Conservation (phyloP, 2,888 invertebrate species). For the Eupithecia insigniata region DNA sequence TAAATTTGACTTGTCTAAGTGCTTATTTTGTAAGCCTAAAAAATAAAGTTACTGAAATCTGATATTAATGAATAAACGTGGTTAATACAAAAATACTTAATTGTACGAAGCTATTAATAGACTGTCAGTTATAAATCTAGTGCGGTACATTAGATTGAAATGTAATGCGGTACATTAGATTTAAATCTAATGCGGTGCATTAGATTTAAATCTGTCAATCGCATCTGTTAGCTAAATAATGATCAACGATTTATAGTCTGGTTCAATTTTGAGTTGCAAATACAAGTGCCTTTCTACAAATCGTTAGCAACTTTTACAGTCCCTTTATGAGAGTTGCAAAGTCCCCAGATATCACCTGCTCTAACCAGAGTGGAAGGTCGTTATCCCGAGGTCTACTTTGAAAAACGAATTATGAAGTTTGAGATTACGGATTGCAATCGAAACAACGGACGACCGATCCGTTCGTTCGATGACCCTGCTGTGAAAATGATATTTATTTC, state of each 20-base stretch:
- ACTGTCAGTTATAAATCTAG: background rate
- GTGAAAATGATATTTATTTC: too few relatives aligned
- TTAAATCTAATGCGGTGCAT: background rate
- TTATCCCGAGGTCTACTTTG: background rate
- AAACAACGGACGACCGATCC: background rate
- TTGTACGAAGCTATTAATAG: background rate
- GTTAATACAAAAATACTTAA: background rate
- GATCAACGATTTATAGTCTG: background rate
- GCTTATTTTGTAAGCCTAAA: too few relatives aligned
- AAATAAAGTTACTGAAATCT: too few relatives aligned
- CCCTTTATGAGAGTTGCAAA: background rate
- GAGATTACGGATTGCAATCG: background rate
- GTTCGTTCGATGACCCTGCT: background rate
- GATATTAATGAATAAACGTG: too few relatives aligned
- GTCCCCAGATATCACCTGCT: constrained; percentile 18
- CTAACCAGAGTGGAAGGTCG: constrained; percentile 16
- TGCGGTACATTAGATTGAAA: background rate
- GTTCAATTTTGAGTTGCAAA: background rate
- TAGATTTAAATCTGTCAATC: background rate
- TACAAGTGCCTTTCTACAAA: background rate
- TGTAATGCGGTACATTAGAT: background rate
- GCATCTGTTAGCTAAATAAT: background rate
- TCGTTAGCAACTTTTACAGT: background rate
- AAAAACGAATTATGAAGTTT: background rate
- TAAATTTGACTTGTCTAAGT: too few relatives aligned